These are phyloP conservation scores for Orthonychiurus folsomi DNA, from an alignment of 2,888 invertebrate genomes.

Conservation along the genomic window DNA sequence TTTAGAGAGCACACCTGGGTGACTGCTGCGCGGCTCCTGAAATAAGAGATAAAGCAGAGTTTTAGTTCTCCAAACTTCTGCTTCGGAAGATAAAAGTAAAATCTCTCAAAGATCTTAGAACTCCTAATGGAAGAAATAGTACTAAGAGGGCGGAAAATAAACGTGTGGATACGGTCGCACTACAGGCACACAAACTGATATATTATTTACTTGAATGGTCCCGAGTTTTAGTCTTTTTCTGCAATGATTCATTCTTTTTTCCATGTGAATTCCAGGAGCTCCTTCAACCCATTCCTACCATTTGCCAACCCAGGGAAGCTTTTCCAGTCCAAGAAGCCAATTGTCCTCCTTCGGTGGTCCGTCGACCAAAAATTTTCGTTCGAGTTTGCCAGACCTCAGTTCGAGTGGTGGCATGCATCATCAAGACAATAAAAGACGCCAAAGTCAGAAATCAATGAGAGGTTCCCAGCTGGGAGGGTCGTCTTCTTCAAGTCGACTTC, in stretches of 20 bases:
- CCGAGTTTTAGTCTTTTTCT: neutral
- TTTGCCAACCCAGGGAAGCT: neutral
- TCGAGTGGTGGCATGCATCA: conserved; percentile 13
- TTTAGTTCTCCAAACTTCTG: no score
- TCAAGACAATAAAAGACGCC: conserved; percentile 20
- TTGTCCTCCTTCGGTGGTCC: neutral
- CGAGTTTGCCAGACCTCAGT: conserved; percentile 31
- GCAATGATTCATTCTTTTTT: neutral
- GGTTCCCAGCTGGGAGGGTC: neutral
- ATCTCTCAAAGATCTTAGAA: no score
- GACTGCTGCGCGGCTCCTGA: no score
- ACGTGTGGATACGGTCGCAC: neutral
- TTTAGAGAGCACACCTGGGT: no score
- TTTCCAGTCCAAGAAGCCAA: neutral
- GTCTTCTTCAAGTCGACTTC: neutral
- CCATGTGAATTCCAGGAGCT: neutral
- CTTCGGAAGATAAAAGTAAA: no score
- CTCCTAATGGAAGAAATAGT: no score
- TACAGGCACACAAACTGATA: neutral
- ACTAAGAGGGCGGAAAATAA: neutral
- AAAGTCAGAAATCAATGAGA: conserved; percentile 21
- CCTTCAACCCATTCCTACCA: conserved; percentile 11
- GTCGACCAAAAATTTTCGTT: conserved; percentile 20
- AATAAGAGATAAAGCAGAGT: no score
- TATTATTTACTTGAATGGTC: neutral